These are phyloP conservation scores for Drosophila mettleri DNA, from an alignment of 2,888 invertebrate genomes.

Conservation along the genomic window DNA sequence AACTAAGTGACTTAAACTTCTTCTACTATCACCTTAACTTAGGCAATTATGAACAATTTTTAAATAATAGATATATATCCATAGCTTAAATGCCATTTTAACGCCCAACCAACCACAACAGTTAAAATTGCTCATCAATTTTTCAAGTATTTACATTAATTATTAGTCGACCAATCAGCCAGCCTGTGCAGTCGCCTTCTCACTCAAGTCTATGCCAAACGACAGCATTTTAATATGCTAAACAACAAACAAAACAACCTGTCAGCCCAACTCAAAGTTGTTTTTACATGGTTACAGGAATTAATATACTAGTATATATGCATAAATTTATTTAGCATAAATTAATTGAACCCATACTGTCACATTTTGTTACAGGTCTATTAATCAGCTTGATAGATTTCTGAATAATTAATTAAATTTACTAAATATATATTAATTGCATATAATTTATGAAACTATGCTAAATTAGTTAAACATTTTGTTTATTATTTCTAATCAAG, in stretches of 20 bases:
- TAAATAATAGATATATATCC: background rate
- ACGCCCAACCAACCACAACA: background rate
- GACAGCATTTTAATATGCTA: constrained; percentile 48
- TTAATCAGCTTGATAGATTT: background rate
- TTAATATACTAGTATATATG: constrained; percentile 8
- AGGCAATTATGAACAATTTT: background rate
- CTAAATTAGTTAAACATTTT: background rate
- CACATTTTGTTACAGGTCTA: background rate
- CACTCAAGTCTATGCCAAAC: constrained; percentile 14
- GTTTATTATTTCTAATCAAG: background rate
- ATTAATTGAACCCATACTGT: constrained; percentile 17
- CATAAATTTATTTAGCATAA: constrained; percentile 22
- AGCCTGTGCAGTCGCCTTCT: constrained; percentile 31
- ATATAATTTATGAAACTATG: background rate
- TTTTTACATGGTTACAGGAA: constrained; percentile 16
- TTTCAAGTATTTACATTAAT: constrained; percentile 37
- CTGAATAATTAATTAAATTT: background rate
- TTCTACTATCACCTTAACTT: no score
- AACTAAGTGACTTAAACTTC: background rate
- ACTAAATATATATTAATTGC: background rate
- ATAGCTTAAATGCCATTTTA: background rate
- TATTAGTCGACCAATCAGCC: constrained; percentile 33
- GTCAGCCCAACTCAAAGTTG: constrained; percentile 31
- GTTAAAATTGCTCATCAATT: constrained; percentile 15
- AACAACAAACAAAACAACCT: constrained; percentile 23